A percentile compares a stretch with the other conserved stretches of the same genome.
phyloP scores from a whole-genome alignment of 2,888 invertebrate species.

The Nomada fabriciana region DNA sequence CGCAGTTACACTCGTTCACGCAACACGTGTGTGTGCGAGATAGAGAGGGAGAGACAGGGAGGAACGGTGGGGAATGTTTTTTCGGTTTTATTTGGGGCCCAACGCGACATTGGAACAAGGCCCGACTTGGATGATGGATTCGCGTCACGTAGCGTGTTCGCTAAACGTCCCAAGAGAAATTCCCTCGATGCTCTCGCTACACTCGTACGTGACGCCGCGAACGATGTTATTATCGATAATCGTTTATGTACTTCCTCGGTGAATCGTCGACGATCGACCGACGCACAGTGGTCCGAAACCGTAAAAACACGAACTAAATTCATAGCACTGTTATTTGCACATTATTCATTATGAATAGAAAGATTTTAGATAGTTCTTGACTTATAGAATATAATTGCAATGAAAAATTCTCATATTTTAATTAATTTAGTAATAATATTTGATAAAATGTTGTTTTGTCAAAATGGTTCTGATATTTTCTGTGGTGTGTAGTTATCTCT shows the following conservation, averaged over 20 bases:
- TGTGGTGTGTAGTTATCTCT: too few species aligned
- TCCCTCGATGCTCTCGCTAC: conserved; percentile 20
- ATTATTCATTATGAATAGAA: too few species aligned
- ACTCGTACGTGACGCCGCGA: conserved; percentile 38
- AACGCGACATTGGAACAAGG: conserved; percentile 32
- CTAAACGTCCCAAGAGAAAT: conserved; percentile 48
- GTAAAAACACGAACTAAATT: too few species aligned
- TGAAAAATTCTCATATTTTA: too few species aligned
- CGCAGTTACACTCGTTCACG: conserved; percentile 38
- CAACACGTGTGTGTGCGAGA: conserved; percentile 13
- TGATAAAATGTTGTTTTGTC: too few species aligned
- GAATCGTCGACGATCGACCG: conserved; percentile 7
- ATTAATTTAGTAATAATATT: too few species aligned
- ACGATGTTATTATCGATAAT: conserved; percentile 60
- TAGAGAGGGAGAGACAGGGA: background rate
- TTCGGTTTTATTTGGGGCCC: conserved; percentile 52
- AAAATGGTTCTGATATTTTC: too few species aligned
- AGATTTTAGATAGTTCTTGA: too few species aligned
- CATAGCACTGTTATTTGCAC: too few species aligned
- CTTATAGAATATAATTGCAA: too few species aligned
- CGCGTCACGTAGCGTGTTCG: conserved; percentile 59
- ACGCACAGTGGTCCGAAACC: too few species aligned
- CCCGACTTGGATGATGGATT: conserved; percentile 68
- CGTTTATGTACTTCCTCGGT: conserved; percentile 25
- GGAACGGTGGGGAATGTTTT: conserved; percentile 41